A percentile compares a stretch with the other conserved stretches of the same genome.
These are phyloP conservation scores for Calyptommatus sinebrachiatus DNA, from an alignment of 2,113 vertebrate genomes.

Conservation along the genomic window DNA sequence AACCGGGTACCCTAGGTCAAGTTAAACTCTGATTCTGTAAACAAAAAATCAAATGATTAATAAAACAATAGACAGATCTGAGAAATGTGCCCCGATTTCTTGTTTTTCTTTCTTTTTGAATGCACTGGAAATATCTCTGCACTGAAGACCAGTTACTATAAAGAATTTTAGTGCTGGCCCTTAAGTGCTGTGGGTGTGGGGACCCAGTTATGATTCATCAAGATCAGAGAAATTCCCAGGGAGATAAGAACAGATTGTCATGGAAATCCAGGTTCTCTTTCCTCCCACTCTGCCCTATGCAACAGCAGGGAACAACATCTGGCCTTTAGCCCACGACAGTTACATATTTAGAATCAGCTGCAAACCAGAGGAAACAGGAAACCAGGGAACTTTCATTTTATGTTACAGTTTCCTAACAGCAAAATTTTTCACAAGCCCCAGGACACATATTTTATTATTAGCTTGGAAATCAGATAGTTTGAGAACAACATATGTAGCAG, in stretches of 20 bases:
- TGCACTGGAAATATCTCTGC: neutral
- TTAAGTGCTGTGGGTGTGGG: rapidly evolving
- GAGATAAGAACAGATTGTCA: neutral
- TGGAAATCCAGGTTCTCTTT: neutral
- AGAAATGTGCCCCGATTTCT: neutral
- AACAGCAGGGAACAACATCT: slow-evolving; percentile 58
- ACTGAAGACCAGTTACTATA: neutral
- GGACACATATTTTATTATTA: slow-evolving; percentile 29
- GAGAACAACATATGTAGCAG: slow-evolving; percentile 33
- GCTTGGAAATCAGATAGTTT: slow-evolving; percentile 19
- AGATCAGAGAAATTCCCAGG: neutral
- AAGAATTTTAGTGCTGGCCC: neutral
- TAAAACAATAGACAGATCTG: neutral
- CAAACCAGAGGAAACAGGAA: slow-evolving; percentile 57
- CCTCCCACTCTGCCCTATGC: neutral
- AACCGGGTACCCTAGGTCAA: neutral
- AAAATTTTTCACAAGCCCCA: slow-evolving; percentile 43
- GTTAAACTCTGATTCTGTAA: neutral
- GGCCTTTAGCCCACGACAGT: slow-evolving; percentile 52
- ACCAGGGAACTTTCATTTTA: slow-evolving; percentile 48
- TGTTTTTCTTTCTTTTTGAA: neutral
- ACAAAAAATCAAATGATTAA: slow-evolving; percentile 13
- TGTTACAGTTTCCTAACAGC: slow-evolving; percentile 53
- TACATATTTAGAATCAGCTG: slow-evolving; percentile 49
- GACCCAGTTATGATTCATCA: rapidly evolving